phyloP scores from a whole-genome alignment of 2,888 invertebrate genomes.

The Agelastica alni region DNA sequence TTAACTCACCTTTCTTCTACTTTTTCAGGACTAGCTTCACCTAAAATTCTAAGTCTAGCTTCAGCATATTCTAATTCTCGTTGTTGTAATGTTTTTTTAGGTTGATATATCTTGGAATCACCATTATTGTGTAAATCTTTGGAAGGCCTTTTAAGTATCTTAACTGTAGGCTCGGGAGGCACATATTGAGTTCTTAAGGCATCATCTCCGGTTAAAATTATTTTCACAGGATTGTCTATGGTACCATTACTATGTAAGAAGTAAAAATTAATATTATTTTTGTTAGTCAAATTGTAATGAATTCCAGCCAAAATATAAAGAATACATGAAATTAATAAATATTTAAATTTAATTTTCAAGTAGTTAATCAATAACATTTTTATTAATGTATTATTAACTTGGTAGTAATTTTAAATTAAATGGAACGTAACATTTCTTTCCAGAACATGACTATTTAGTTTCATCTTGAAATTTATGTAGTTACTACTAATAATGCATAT shows the following conservation, averaged over 20 bases:
- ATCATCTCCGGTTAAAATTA: constrained; percentile 78
- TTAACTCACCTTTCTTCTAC: constrained; percentile 56
- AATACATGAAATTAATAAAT: no score
- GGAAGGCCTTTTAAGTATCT: constrained; percentile 79
- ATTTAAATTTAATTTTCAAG: no score
- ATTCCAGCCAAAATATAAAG: no score
- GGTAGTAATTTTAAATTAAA: no score
- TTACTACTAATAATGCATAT: no score
- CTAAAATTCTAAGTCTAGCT: constrained; percentile 86
- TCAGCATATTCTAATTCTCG: constrained; percentile 93
- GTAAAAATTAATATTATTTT: no score
- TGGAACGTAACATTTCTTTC: no score
- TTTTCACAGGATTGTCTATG: constrained; percentile 63
- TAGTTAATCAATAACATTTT: no score
- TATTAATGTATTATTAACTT: no score
- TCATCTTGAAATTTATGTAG: no score
- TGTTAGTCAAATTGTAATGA: no score
- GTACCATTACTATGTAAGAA: constrained; percentile 52
- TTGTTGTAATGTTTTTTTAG: constrained; percentile 84
- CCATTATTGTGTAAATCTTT: constrained; percentile 57
- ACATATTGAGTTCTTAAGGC: constrained; percentile 79
- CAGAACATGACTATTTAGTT: no score
- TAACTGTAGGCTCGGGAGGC: constrained; percentile 80
- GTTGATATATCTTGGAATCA: constrained; percentile 71
- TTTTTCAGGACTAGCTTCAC: constrained; percentile 83